These are phyloP conservation scores for Pimephales promelas DNA, from an alignment of 2,113 vertebrate genomes.

Conservation along the genomic window DNA sequence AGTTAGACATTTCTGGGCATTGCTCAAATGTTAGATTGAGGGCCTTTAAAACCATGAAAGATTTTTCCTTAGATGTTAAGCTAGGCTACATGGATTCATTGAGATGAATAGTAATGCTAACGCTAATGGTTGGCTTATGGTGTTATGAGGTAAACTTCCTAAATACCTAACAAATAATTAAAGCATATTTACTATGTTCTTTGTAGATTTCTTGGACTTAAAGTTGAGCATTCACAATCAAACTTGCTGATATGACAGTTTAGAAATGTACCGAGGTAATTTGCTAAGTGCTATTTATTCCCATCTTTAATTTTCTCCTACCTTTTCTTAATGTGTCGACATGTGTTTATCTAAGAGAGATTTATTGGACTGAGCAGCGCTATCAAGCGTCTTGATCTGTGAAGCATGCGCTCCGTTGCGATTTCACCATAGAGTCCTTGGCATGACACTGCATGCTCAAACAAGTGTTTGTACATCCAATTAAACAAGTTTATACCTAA, in stretches of 20 bases:
- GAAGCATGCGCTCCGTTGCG: neutral
- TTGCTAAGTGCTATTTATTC: neutral
- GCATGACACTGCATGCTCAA: slow-evolving; percentile 27
- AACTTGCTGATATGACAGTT: neutral
- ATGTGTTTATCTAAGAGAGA: slow-evolving; percentile 30
- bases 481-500: neutral
- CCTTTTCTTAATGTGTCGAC: neutral
- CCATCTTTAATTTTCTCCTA: neutral
- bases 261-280: neutral
- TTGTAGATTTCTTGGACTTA: neutral
- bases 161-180: neutral
- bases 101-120: neutral
- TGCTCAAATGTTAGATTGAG: neutral
- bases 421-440: slow-evolving; percentile 4
- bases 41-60: neutral
- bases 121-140: neutral
- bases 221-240: neutral
- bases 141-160: neutral
- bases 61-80: neutral
- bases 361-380: slow-evolving; percentile 22
- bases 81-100: neutral
- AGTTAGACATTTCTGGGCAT: neutral
- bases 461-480: neutral
- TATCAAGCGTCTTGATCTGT: slow-evolving; percentile 3
- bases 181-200: neutral